Evolutionary conservation across 2,888 invertebrate genomes (phyloP).

Genomic region (Parnassius apollo): DNA sequence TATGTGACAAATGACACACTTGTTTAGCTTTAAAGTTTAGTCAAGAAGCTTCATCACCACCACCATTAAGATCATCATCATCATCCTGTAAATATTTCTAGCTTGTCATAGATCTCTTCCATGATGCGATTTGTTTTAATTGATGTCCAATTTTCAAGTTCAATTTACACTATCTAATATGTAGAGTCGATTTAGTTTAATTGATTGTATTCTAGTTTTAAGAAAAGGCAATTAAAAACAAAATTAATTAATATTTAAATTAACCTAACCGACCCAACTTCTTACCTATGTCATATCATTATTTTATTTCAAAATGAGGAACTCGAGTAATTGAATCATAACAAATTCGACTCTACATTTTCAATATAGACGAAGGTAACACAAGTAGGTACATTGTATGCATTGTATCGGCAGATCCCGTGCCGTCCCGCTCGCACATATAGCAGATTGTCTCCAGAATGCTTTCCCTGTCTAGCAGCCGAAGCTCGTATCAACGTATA

Average conservation of each 20-base stretch:
- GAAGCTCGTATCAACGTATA: slow-evolving; percentile 15
- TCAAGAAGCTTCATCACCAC: too few relatives aligned
- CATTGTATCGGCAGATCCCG: slow-evolving; percentile 25
- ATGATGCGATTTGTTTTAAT: too few relatives aligned
- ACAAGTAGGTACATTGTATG: slow-evolving; percentile 21
- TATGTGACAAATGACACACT: too few relatives aligned
- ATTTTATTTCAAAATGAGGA: not conserved
- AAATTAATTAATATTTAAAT: not conserved
- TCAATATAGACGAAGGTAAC: slow-evolving; percentile 25
- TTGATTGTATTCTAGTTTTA: too few relatives aligned
- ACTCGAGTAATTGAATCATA: slow-evolving; percentile 14
- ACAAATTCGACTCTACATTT: slow-evolving; percentile 33
- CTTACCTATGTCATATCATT: not conserved
- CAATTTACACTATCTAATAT: too few relatives aligned
- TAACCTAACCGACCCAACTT: too few relatives aligned
- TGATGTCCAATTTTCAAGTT: too few relatives aligned
- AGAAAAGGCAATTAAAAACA: not conserved
- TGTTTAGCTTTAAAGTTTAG: too few relatives aligned
- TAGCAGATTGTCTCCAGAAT: slow-evolving; percentile 20
- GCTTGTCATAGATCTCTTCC: too few relatives aligned
- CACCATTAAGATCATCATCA: too few relatives aligned
- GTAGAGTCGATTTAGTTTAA: too few relatives aligned
- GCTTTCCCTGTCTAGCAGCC: slow-evolving; percentile 25
- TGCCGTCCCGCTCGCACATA: slow-evolving; percentile 27
- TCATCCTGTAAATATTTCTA: too few relatives aligned